These are phyloP conservation scores for Eulemur macaco DNA, from an alignment of 2,113 vertebrate species.

Conservation along the genomic window DNA sequence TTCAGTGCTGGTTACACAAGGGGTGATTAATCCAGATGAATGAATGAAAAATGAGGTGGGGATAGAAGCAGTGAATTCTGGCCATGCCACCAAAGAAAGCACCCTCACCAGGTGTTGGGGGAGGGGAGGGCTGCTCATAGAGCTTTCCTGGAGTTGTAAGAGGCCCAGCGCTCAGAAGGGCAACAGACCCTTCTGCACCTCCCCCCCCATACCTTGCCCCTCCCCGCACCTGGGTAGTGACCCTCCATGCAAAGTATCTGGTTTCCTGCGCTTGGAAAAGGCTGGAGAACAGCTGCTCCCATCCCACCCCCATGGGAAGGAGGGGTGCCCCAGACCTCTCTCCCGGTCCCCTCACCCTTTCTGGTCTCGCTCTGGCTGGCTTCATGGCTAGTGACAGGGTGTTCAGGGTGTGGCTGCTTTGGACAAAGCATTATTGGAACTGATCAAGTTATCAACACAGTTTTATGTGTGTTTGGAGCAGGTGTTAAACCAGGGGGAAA, in stretches of 20 bases:
- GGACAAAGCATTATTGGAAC: background rate
- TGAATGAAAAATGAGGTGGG: conserved; percentile 16
- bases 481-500: background rate
- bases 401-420: background rate
- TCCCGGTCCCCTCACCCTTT: background rate
- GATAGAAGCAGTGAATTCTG: background rate
- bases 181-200: background rate
- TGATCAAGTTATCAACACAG: conserved; percentile 28
- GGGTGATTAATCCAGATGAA: conserved; percentile 21
- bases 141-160: background rate
- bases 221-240: background rate
- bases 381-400: background rate
- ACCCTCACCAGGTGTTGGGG: background rate
- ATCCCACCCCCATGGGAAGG: background rate
- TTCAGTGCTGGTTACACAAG: background rate
- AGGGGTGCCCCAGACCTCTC: background rate
- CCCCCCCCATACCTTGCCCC: background rate
- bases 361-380: background rate
- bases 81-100: background rate
- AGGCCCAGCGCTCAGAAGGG: background rate
- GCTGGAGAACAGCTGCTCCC: background rate
- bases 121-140: background rate
- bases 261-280: background rate
- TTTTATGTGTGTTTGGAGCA: background rate
- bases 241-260: background rate